These are phyloP conservation scores for Volucella inflata DNA, from an alignment of 2,888 invertebrate genomes.

Conservation along the genomic window DNA sequence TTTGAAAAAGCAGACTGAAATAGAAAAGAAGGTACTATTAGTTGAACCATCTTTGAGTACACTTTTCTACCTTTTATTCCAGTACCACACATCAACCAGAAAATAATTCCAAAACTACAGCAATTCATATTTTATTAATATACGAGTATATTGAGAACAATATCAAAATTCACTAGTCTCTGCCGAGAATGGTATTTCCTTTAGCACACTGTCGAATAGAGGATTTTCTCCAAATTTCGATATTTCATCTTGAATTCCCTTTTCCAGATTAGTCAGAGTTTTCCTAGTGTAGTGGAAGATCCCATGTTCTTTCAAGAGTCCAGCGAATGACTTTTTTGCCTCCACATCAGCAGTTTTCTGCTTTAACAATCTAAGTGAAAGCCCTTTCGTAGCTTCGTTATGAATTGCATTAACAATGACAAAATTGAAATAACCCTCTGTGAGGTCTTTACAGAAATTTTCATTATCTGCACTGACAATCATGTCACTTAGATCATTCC, in stretches of 20 bases:
- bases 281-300: constrained; percentile 92
- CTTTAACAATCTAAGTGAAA: constrained; percentile 93
- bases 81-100: too few relatives aligned
- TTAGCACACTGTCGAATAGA: constrained; percentile 89
- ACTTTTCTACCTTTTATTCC: too few relatives aligned
- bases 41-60: too few relatives aligned
- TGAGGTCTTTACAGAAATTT: constrained; percentile 97
- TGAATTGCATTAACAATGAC: constrained; percentile 97
- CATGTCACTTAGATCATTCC: constrained; percentile 97
- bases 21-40: too few relatives aligned
- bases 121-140: too few relatives aligned
- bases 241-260: constrained; percentile 90
- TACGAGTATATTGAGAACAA: too few relatives aligned
- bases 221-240: constrained; percentile 91
- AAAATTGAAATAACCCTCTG: constrained; percentile 99
- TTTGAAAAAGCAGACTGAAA: too few relatives aligned
- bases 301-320: constrained; percentile 92
- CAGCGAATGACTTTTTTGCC: constrained; percentile 96
- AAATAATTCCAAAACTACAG: too few relatives aligned
- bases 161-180: too few relatives aligned
- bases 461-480: constrained; percentile 93
- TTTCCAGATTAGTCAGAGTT: constrained; percentile 89
- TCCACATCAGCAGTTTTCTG: constrained; percentile 95
- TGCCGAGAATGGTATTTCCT: constrained; percentile 84
- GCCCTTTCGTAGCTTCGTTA: constrained; percentile 88